Evolutionary conservation across 1,140 invertebrate genomes (phyloP), one percentile per base, ranked within the genome.

Genomic region (Drosophila albomicans): DNA sequence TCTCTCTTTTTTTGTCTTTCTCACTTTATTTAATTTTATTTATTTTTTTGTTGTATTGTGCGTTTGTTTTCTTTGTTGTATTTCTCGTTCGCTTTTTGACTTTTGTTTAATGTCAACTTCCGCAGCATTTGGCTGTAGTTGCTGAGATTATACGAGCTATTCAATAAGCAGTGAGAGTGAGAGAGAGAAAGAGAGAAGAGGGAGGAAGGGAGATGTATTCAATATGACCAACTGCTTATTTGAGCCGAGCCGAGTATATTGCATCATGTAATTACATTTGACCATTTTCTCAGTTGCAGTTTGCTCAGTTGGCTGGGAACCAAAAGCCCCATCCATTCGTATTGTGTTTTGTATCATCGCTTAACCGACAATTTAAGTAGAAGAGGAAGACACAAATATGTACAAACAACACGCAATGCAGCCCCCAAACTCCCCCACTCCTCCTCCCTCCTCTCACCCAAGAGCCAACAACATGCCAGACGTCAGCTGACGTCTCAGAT

Each of bases 321-420:
- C 25, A 20, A 58, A 4, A 58, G 6, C 15, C 30, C 16, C 8
- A n/a, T 51, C 57, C 11, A n/a, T 51, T 56, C 35, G 43, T 57
- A 63, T 70, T 74, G 56, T 74, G 52, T 67, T 68, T 80, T 63
- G 77, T 80, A 59, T 80, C 63, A 78, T 80, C 68, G 81, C 81
- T 65, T 85, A 85, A 84, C 81, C 76, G 78, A 76, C 81, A 84
- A 84, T 84, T 84, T 85, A 73, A 68, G 69, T 61, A 41, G 41
- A 64, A 66, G 52, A 63, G 61, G 57, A 54, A 77, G 64, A 62
- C 52, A 80, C 69, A 80, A 75, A 70, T 16, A 46, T 13, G 54
- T 41, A 28, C 20, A 4, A 25, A 25, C 46, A 43, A 51, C 81
- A 82, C 81, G 81, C 81, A 82, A 82, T 75, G 45, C 25, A 41